Evolutionary conservation across 2,113 vertebrate genomes (phyloP).

Genomic region (Cynoglossus semilaevis): DNA sequence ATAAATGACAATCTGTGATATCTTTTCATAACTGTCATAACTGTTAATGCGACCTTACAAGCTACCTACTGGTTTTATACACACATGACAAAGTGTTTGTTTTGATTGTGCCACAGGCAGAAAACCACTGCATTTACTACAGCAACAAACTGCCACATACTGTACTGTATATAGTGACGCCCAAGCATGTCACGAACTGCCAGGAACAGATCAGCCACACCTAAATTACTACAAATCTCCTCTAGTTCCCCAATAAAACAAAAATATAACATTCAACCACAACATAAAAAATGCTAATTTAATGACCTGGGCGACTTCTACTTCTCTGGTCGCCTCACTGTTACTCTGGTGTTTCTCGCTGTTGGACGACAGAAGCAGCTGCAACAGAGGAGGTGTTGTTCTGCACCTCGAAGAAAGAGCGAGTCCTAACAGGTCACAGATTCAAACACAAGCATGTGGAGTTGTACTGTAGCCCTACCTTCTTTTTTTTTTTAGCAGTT

Average conservation of each 20-base stretch:
- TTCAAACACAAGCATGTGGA: conserved; percentile 45
- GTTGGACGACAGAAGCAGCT: conserved; percentile 12
- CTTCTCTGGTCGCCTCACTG: background rate
- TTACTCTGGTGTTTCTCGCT: background rate
- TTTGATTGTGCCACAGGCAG: background rate
- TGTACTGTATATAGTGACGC: background rate
- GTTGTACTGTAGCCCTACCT: conserved; percentile 34
- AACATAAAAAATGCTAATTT: background rate
- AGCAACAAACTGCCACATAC: background rate
- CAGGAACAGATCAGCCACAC: background rate
- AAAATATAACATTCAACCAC: conserved; percentile 1
- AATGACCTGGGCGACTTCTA: background rate
- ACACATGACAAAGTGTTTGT: conserved; percentile 4
- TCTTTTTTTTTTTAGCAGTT: conserved; percentile 28
- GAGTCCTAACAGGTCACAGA: conserved; percentile 53
- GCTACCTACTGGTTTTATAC: background rate
- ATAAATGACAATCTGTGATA: no score
- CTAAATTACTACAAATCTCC: background rate
- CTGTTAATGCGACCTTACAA: background rate
- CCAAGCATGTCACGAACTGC: background rate
- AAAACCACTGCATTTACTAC: conserved; percentile 2
- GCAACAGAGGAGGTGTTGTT: conserved; percentile 34
- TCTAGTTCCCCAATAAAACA: background rate
- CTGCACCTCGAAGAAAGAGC: conserved; percentile 35
- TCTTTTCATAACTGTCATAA: no score